Percentiles rank a stretch among this genome's conserved stretches.
Conservation (phyloP, 2,888 invertebrate species). For the Tillus elongatus region DNA sequence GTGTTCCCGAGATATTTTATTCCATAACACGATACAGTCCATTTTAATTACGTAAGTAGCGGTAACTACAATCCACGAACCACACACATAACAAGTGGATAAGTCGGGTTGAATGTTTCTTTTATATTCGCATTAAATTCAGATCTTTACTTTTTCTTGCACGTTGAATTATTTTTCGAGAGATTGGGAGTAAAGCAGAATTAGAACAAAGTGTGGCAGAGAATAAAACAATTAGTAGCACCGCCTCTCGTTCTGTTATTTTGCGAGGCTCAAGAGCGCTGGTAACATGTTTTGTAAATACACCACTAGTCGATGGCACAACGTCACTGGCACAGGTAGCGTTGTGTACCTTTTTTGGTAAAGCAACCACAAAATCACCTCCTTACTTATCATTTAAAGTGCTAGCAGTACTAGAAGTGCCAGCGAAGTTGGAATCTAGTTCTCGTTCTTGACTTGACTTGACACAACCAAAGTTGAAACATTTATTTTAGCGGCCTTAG, state of each 20-base stretch:
- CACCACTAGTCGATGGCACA: conserved; percentile 6
- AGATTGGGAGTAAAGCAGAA: conserved; percentile 6
- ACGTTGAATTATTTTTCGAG: conserved; percentile 4
- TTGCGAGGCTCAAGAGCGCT: conserved; percentile 5
- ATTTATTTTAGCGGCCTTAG: conserved; percentile 3
- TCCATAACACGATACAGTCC: too few species aligned
- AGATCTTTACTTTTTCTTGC: conserved; percentile 5
- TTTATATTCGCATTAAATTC: conserved; percentile 2
- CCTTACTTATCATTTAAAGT: too few species aligned
- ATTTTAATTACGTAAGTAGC: too few species aligned
- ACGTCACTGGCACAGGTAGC: not conserved
- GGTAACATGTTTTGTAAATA: conserved; percentile 6
- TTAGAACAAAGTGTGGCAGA: too few species aligned
- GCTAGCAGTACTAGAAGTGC: too few species aligned
- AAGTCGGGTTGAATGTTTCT: conserved; percentile 1
- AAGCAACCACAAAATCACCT: not conserved
- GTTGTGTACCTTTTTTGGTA: not conserved
- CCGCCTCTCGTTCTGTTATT: conserved; percentile 2
- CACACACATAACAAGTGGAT: conserved; percentile 5
- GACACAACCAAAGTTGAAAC: conserved; percentile 5
- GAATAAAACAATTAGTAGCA: too few species aligned
- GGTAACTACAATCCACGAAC: too few species aligned
- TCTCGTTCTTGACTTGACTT: too few species aligned
- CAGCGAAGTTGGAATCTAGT: too few species aligned
- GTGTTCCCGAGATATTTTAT: too few species aligned